Evolutionary conservation across 2,113 vertebrate genomes (phyloP).

Genomic region (Cettia cetti): DNA sequence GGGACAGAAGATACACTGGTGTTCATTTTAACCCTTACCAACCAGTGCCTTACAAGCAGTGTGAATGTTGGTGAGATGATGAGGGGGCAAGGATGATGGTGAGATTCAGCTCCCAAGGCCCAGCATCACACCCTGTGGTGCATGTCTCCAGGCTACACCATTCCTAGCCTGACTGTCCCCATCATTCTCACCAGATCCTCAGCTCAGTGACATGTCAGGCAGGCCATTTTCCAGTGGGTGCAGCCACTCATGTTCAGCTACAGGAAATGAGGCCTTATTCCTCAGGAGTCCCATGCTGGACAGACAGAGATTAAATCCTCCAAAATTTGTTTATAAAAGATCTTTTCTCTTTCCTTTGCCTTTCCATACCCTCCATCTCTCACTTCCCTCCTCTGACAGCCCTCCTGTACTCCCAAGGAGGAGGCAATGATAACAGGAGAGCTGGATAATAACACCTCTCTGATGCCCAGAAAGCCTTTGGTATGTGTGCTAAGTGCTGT

Average conservation of each 20-base stretch:
- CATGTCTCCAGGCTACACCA: rapidly evolving
- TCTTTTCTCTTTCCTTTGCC: neutral
- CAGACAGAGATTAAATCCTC: neutral
- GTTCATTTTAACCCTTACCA: neutral
- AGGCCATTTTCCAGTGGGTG: neutral
- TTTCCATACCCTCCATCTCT: neutral
- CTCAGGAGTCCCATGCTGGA: neutral
- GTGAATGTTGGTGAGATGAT: neutral
- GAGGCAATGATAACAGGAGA: neutral
- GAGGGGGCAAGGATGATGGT: neutral
- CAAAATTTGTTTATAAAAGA: neutral
- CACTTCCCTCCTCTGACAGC: neutral
- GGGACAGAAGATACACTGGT: neutral
- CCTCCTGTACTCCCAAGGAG: neutral
- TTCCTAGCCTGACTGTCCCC: neutral
- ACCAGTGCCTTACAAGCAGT: neutral
- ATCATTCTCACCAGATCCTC: neutral
- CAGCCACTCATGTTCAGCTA: neutral
- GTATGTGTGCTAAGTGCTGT: neutral
- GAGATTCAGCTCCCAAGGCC: neutral
- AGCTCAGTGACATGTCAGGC: neutral
- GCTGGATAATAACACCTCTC: neutral
- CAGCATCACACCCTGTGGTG: neutral
- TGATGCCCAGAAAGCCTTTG: neutral
- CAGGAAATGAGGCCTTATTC: neutral